Evolutionary conservation across 1,140 invertebrate genomes (phyloP).

Genomic region (Sycophila sp.): DNA sequence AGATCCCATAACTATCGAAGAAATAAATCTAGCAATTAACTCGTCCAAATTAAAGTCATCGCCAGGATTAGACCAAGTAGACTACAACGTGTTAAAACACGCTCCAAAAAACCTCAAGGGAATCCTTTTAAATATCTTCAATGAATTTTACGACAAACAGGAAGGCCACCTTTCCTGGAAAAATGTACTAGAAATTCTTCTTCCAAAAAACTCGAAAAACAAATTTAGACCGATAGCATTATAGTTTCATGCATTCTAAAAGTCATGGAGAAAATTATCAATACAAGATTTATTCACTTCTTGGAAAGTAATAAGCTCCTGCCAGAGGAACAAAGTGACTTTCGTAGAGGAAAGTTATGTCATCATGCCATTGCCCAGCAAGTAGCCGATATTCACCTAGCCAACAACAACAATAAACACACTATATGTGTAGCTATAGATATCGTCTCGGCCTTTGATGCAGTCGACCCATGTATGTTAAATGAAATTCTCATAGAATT

Average conservation of each 20-base stretch:
- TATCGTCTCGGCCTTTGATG: too few species aligned
- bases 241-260: not conserved
- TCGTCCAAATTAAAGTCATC: not conserved
- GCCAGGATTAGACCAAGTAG: not conserved
- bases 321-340: too few species aligned
- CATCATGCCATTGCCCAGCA: too few species aligned
- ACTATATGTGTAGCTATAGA: too few species aligned
- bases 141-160: not conserved
- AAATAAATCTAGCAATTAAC: not conserved
- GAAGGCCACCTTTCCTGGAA: not conserved
- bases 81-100: not conserved
- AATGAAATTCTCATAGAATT: too few species aligned
- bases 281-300: too few species aligned
- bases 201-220: slow-evolving; percentile 9
- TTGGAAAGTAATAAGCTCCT: too few species aligned
- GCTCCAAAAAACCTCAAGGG: not conserved
- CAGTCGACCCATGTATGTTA: too few species aligned
- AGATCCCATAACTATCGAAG: not conserved
- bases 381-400: too few species aligned
- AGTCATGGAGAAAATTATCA: not conserved
- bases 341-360: too few species aligned
- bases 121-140: not conserved
- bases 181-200: not conserved
- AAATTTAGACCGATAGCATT: slow-evolving; percentile 4
- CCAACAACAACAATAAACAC: too few species aligned